Evolutionary conservation across 2,113 vertebrate species (phyloP).

Genomic region (Lagopus muta): DNA sequence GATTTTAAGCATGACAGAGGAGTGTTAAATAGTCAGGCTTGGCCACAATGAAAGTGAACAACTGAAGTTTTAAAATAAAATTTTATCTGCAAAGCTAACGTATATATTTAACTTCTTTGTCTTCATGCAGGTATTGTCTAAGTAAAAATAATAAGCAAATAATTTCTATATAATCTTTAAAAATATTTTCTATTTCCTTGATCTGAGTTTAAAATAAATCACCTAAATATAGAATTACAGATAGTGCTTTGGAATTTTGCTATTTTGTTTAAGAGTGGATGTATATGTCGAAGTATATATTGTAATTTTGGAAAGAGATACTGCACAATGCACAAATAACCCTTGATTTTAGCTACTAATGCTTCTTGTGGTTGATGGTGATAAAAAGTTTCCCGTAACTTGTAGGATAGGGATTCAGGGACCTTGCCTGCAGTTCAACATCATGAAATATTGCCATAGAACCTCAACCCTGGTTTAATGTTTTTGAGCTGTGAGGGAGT

Average conservation of each 20-base stretch:
- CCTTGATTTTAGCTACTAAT: not conserved
- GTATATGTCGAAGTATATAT: not conserved
- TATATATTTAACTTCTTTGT: not conserved
- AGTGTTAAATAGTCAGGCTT: not conserved
- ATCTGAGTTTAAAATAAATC: not conserved
- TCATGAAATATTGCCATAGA: not conserved
- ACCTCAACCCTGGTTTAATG: not conserved
- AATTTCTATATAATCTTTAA: not conserved
- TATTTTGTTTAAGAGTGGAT: not conserved
- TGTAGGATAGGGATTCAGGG: not conserved
- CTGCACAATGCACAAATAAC: not conserved
- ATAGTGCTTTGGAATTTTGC: not conserved
- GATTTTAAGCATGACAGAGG: not conserved
- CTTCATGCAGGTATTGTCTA: not conserved
- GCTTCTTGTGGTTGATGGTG: rapidly evolving
- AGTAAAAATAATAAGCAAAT: not conserved
- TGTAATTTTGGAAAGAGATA: not conserved
- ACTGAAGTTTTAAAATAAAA: not conserved
- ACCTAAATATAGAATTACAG: not conserved
- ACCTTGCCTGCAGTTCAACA: not conserved
- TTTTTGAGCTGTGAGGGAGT: not conserved
- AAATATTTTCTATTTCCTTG: not conserved
- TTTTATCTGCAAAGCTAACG: not conserved
- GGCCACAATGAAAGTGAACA: not conserved
- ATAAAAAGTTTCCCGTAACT: rapidly evolving